Conservation (phyloP, 2,797 vertebrate species). For the Etheostoma nigrum region DNA sequence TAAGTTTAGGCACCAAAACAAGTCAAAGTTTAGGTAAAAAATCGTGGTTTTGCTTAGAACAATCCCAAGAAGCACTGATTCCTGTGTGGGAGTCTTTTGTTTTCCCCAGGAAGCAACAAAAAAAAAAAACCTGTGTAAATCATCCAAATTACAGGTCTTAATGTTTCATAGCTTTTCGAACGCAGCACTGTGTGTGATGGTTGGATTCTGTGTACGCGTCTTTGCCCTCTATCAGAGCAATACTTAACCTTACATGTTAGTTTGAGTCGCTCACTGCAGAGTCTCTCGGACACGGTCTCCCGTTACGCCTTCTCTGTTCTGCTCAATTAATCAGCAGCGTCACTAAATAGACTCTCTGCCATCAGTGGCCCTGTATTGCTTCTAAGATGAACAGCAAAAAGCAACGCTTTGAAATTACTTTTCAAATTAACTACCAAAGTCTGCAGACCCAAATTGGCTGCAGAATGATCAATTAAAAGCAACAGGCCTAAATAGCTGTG, state of each 20-base stretch:
- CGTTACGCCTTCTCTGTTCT: slow-evolving; percentile 21
- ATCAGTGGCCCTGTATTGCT: slow-evolving; percentile 49
- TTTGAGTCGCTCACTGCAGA: background rate
- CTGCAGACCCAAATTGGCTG: slow-evolving; percentile 56
- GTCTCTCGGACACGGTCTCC: slow-evolving; percentile 14
- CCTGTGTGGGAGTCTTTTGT: too few species aligned
- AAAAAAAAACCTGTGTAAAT: too few species aligned
- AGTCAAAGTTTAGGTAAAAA: too few species aligned
- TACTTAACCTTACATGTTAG: background rate
- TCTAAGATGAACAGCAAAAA: slow-evolving; percentile 60
- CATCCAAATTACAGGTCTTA: too few species aligned
- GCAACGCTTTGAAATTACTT: slow-evolving; percentile 67
- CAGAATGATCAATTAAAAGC: slow-evolving; percentile 65
- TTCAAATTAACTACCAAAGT: slow-evolving; percentile 67
- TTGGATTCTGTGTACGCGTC: background rate
- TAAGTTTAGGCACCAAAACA: too few species aligned
- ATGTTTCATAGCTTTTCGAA: too few species aligned
- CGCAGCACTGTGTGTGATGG: background rate
- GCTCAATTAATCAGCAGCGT: slow-evolving; percentile 42
- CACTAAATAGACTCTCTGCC: slow-evolving; percentile 44
- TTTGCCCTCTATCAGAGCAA: background rate
- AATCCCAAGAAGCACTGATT: too few species aligned
- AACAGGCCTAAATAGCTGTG: slow-evolving; percentile 41
- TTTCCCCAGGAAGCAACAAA: too few species aligned
- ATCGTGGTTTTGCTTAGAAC: too few species aligned